Base-by-base conservation (phyloP, 2,113 vertebrate species). In the Neotragus moschatus region DNA sequence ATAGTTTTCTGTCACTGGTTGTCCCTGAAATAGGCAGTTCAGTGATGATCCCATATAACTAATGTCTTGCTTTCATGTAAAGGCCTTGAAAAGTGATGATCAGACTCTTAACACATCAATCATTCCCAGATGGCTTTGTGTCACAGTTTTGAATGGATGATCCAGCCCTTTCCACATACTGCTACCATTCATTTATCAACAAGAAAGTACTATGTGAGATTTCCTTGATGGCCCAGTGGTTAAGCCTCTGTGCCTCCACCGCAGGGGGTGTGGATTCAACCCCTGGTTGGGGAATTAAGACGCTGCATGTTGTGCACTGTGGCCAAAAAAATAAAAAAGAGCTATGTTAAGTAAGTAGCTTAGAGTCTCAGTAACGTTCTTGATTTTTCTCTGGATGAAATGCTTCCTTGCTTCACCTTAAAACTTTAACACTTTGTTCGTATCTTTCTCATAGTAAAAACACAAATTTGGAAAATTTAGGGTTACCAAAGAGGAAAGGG, bases 121-220 rank as follows among this genome's bases (percentile, higher is more conserved):
- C 80, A 45, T 17, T 17, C 56, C 63, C 53, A 33, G 43, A 26
- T 15, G 47, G 2, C 93, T 84, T 36, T 16, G 25, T 12, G 58
- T n/a, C 14, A 7, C 3, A 5, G 51, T 25, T 56, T 45, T n/a
- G 21, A n/a, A 66, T 21, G 45, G 43, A 61, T 26, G 75, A 13
- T 0, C 53, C 26, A 28, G 17, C 1, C 8, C 81, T 70, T 60
- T 9, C 30, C 5, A 11, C 0, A 1, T 5, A 2, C 7, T 4
- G 15, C 23, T 43, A 19, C 49, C 17, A 70, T 9, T 85, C 49
- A 87, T 39, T n/a, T 49, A 21, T 30, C 73, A 80, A 8, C 17
- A 12, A 19, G 79, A 77, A 51, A 93, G 70, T 61, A 7, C 19
- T n/a, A 6, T 43, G 12, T 14, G 70, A 43, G 36, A 13, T 43